Evolutionary conservation across 1,140 invertebrate genomes (phyloP).

Genomic region (Vanessa atalanta): DNA sequence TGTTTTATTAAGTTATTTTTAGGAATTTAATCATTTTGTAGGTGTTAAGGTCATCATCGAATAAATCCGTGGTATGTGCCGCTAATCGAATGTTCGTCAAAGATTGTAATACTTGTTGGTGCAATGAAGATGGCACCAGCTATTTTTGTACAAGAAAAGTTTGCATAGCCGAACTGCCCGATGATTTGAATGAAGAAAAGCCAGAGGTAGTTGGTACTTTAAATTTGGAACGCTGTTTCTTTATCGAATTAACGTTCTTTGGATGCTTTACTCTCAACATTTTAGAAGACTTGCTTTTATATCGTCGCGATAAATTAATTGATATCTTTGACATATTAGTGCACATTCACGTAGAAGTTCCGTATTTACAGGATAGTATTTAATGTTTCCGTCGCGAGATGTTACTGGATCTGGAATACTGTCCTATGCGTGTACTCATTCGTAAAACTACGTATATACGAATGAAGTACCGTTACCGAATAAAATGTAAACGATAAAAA

Average conservation of each 20-base stretch:
- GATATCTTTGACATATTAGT: neutral
- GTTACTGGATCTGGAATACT: too few species aligned
- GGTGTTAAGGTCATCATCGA: conserved; percentile 39
- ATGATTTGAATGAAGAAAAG: conserved; percentile 43
- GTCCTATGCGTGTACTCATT: too few species aligned
- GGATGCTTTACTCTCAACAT: neutral
- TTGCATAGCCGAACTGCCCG: conserved; percentile 55
- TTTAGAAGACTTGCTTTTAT: conserved; percentile 31
- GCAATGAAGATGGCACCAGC: conserved; percentile 71
- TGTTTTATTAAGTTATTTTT: neutral
- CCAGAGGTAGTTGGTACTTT: conserved; percentile 41
- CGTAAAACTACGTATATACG: too few species aligned
- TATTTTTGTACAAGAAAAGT: conserved; percentile 69
- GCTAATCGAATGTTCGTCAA: conserved; percentile 72
- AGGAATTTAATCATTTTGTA: conserved; percentile 32
- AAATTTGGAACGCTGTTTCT: neutral
- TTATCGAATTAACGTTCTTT: neutral
- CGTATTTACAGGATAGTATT: too few species aligned
- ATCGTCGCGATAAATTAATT: neutral
- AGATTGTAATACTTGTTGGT: conserved; percentile 76
- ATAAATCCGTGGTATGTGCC: conserved; percentile 55
- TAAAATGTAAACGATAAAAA: too few species aligned
- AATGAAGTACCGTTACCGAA: too few species aligned
- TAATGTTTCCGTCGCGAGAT: too few species aligned
- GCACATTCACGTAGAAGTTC: too few species aligned